phyloP scores from a whole-genome alignment of 1,140 invertebrate genomes.

The Drosophila takahashii region DNA sequence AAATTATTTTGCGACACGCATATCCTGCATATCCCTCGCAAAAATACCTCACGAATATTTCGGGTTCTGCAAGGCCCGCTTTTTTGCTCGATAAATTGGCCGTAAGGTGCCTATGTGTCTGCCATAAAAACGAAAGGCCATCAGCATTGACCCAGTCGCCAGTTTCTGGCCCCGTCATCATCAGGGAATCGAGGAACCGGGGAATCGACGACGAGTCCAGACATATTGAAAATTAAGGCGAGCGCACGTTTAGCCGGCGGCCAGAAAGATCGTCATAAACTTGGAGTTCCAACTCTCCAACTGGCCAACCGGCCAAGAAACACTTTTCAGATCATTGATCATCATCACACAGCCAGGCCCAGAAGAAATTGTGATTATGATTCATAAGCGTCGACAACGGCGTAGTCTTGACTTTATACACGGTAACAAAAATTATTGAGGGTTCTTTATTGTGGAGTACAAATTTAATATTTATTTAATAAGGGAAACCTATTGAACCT shows the following conservation, averaged over 20 bases:
- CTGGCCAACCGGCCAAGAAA: slow-evolving; percentile 48
- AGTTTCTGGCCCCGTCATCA: slow-evolving; percentile 43
- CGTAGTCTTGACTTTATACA: slow-evolving; percentile 13
- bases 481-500: too few species aligned
- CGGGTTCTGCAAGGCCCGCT: slow-evolving; percentile 2
- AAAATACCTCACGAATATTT: slow-evolving; percentile 34
- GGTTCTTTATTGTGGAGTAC: too few species aligned
- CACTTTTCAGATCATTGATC: slow-evolving; percentile 82
- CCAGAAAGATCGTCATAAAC: slow-evolving; percentile 65
- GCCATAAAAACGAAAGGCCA: slow-evolving; percentile 82
- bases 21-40: slow-evolving; percentile 28
- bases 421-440: neutral
- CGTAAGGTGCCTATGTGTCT: slow-evolving; percentile 81
- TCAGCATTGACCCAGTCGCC: slow-evolving; percentile 78
- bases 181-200: slow-evolving; percentile 17
- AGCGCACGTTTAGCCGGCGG: slow-evolving; percentile 76
- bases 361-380: slow-evolving; percentile 78
- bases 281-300: slow-evolving; percentile 38
- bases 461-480: neutral
- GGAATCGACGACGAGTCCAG: slow-evolving; percentile 52
- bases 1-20: slow-evolving; percentile 51
- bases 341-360: slow-evolving; percentile 63
- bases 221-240: slow-evolving; percentile 82
- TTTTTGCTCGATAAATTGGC: slow-evolving; percentile 65
- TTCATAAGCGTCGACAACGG: slow-evolving; percentile 70